A percentile compares a stretch with the other conserved stretches of the same genome.
These are phyloP conservation scores for Aradophagus sp. DNA, from an alignment of 1,140 invertebrate genomes.

Conservation along the genomic window DNA sequence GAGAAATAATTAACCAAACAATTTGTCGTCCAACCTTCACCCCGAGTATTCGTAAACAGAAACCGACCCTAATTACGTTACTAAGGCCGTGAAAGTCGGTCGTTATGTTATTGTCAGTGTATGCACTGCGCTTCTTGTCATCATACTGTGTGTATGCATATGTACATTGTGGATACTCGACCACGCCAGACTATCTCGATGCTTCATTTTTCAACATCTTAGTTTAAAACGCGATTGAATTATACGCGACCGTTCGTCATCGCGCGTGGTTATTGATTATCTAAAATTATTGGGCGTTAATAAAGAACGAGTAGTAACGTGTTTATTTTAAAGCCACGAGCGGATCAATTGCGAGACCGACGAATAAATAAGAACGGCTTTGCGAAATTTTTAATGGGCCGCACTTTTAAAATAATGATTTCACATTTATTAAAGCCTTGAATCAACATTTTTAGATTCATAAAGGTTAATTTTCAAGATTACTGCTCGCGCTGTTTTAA, in stretches of 20 bases:
- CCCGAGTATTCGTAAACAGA: slow-evolving; percentile 44
- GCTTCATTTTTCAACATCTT: slow-evolving; percentile 31
- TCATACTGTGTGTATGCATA: slow-evolving; percentile 51
- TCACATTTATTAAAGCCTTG: too few species aligned
- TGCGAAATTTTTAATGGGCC: too few species aligned
- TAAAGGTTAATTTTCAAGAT: slow-evolving; percentile 10
- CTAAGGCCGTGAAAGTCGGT: slow-evolving; percentile 31
- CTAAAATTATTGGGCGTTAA: too few species aligned
- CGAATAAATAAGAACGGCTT: too few species aligned
- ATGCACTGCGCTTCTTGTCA: slow-evolving; percentile 72
- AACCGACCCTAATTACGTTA: slow-evolving; percentile 47
- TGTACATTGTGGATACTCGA: slow-evolving; percentile 11
- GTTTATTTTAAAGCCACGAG: too few species aligned
- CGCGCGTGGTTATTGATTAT: too few species aligned
- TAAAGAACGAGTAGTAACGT: too few species aligned
- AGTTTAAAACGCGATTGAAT: slow-evolving; percentile 11
- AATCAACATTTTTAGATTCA: slow-evolving; percentile 2
- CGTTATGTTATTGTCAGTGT: slow-evolving; percentile 73
- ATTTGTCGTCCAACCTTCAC: slow-evolving; percentile 41
- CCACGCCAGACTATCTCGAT: too few species aligned
- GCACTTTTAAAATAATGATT: too few species aligned
- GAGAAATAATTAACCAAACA: slow-evolving; percentile 43
- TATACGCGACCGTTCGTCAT: too few species aligned
- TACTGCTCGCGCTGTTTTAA: slow-evolving; percentile 10
- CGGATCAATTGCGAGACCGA: too few species aligned